These are phyloP conservation scores for Cyprinodon brontotheroides DNA, from an alignment of 2,113 vertebrate genomes.

Conservation along the genomic window DNA sequence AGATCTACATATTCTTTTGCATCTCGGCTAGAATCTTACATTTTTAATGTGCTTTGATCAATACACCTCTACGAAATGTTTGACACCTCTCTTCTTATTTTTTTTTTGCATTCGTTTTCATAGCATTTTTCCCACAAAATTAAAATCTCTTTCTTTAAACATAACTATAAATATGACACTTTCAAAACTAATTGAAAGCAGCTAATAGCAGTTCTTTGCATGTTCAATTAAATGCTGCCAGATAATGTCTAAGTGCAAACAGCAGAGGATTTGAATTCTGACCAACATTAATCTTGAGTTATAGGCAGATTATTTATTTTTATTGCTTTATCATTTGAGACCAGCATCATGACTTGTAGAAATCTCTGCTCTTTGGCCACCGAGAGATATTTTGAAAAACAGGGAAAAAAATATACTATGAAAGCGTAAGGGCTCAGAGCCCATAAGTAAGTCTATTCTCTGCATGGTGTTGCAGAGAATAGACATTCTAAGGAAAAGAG, in stretches of 20 bases:
- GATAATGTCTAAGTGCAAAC: neutral
- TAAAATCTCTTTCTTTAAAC: too few species aligned
- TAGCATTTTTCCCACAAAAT: neutral
- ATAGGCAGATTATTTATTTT: neutral
- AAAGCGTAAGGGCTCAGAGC: neutral
- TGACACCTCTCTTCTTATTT: too few species aligned
- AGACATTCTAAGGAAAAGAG: neutral
- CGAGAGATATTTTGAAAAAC: neutral
- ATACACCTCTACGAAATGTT: neutral
- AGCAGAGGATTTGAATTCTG: neutral
- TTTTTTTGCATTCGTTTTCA: neutral
- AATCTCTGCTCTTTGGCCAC: neutral
- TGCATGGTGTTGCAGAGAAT: neutral
- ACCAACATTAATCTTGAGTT: neutral
- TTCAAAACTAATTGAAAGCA: neutral
- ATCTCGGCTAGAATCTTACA: too few species aligned
- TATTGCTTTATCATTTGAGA: neutral
- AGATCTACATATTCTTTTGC: too few species aligned
- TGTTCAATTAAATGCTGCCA: neutral
- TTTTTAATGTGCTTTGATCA: too few species aligned
- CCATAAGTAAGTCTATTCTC: neutral
- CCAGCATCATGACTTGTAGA: neutral
- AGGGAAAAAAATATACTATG: neutral
- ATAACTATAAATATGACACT: too few species aligned
- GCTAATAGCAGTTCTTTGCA: neutral